These are phyloP conservation scores for Merluccius polli DNA, from an alignment of 2,797 vertebrate genomes.

Conservation along the genomic window DNA sequence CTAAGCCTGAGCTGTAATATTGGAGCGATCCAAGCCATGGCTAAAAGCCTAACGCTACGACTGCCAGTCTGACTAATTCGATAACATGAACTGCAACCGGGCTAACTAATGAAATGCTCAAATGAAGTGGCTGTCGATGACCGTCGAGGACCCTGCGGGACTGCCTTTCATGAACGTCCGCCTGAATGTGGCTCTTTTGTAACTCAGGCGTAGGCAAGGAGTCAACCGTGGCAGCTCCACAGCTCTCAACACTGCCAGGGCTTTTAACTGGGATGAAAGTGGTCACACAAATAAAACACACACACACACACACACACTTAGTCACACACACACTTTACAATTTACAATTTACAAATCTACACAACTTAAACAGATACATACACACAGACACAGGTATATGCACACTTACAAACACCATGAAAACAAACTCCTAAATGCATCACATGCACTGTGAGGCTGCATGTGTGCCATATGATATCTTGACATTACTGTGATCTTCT, in stretches of 20 bases:
- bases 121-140: slow-evolving; percentile 46
- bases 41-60: not conserved
- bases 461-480: not conserved
- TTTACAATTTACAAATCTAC: not conserved
- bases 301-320: slow-evolving; percentile 12
- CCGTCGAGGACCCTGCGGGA: slow-evolving; percentile 43
- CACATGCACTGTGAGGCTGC: not conserved
- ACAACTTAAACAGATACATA: not conserved
- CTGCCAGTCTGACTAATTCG: slow-evolving; percentile 18
- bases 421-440: not conserved
- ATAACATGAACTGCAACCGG: slow-evolving; percentile 11
- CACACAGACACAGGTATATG: not conserved
- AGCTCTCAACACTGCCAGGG: slow-evolving; percentile 19
- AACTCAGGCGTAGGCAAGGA: slow-evolving; percentile 37
- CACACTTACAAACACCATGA: not conserved
- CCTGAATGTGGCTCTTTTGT: slow-evolving; percentile 38
- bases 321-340: slow-evolving; percentile 3
- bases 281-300: slow-evolving; percentile 3
- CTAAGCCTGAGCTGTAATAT: no score
- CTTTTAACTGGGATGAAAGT: slow-evolving; percentile 11
- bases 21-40: not conserved
- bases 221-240: slow-evolving; percentile 34
- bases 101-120: slow-evolving; percentile 40
- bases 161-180: slow-evolving; percentile 48
- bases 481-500: not conserved